Percentiles rank a stretch among this genome's conserved stretches.
Evolutionary conservation across 2,888 invertebrate species (phyloP).

Genomic region (Stenodera caucasica): DNA sequence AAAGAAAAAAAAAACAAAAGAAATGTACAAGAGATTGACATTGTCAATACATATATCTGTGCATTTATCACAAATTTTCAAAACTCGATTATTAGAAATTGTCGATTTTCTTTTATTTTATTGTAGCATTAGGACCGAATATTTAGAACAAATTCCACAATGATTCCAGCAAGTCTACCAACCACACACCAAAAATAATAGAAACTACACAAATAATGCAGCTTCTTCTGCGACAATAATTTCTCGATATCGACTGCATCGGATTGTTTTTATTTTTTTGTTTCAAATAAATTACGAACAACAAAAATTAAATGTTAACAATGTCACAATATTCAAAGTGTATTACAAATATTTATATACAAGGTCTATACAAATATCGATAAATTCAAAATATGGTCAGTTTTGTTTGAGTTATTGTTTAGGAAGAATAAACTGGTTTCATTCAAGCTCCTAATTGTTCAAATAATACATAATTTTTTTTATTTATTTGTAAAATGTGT

Average conservation of each 20-base stretch:
- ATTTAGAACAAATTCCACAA: not conserved
- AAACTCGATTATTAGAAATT: slow-evolving; percentile 23
- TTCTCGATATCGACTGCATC: too few relatives aligned
- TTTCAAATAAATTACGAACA: not conserved
- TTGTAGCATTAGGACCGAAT: too few relatives aligned
- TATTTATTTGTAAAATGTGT: not conserved
- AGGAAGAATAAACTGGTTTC: slow-evolving; percentile 24
- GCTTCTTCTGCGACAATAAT: too few relatives aligned
- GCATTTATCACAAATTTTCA: slow-evolving; percentile 48
- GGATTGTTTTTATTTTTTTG: not conserved
- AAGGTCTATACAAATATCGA: slow-evolving; percentile 34
- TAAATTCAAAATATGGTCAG: slow-evolving; percentile 23
- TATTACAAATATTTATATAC: slow-evolving; percentile 39
- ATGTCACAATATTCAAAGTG: slow-evolving; percentile 25
- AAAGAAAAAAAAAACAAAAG: slow-evolving; percentile 8
- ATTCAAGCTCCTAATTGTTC: not conserved
- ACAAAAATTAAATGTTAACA: slow-evolving; percentile 17
- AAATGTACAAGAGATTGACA: slow-evolving; percentile 53
- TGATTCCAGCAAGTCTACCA: slow-evolving; percentile 1
- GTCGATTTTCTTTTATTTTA: slow-evolving; percentile 15
- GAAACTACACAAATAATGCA: not conserved
- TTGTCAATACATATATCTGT: slow-evolving; percentile 54
- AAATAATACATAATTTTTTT: slow-evolving; percentile 10
- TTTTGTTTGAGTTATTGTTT: slow-evolving; percentile 30
- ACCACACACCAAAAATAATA: not conserved